phyloP scores from a whole-genome alignment of 2,797 vertebrate species.

The Phaenicophaeus curvirostris region DNA sequence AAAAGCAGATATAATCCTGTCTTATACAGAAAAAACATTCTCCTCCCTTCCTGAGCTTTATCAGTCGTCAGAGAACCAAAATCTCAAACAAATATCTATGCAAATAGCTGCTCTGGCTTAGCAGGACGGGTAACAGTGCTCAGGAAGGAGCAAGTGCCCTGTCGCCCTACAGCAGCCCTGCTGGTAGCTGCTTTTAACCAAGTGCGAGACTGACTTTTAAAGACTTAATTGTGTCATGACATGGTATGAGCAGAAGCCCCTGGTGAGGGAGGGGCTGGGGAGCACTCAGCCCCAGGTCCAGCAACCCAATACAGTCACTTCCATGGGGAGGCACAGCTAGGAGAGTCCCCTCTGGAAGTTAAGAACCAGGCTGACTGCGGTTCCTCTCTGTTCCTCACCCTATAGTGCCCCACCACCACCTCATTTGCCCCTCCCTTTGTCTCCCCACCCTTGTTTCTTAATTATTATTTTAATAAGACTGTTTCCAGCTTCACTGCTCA shows the following conservation, averaged over 20 bases:
- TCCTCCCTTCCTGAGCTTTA: background rate
- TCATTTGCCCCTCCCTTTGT: background rate
- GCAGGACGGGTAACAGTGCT: fast-evolving
- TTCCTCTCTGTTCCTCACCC: background rate
- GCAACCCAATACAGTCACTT: fast-evolving
- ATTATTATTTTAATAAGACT: constrained; percentile 64
- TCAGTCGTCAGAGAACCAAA: background rate
- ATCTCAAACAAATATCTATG: background rate
- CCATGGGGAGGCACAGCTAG: fast-evolving
- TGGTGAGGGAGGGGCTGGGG: background rate
- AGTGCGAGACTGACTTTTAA: background rate
- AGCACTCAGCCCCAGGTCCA: background rate
- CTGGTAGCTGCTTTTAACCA: fast-evolving
- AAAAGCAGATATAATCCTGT: background rate
- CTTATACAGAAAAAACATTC: background rate
- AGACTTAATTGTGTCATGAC: background rate
- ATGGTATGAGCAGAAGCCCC: fast-evolving
- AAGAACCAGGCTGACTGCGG: background rate
- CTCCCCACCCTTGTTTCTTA: constrained; percentile 38
- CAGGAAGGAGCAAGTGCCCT: fast-evolving
- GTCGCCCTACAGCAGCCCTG: background rate
- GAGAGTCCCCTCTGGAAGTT: background rate
- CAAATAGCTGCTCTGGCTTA: background rate
- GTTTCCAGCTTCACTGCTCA: constrained; percentile 35
- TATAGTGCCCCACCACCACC: background rate